Base-by-base conservation (phyloP, 2,113 vertebrate genomes). In the Cyphomyrus discorhynchus region DNA sequence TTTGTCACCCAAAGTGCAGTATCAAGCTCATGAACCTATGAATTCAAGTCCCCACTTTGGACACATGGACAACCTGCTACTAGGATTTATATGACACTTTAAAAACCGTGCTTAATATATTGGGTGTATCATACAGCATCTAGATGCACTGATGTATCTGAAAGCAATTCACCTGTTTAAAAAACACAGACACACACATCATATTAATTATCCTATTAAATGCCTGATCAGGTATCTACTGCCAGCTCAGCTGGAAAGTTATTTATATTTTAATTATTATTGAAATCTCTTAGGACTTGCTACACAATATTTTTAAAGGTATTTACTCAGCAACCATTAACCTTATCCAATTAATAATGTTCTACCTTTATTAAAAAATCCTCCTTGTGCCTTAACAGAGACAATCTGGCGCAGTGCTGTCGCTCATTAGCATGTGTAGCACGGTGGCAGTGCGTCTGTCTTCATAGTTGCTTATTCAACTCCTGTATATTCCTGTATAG, bases 251-350 rank as follows among this genome's bases (percentile, higher is more conserved):
- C 27, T 39, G 27, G 52, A 74, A 35, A 82, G 47, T 80, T 77
- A 89, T 89, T 56, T 82, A 82, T 89, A 42, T 35, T n/a, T 52
- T 82, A 56, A 80, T 89, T 46, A 56, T 82, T 42, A 82, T 7
- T 45, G 11, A 50, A 31, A 31, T 56, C 19, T 83, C 50, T 24
- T 19, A 50, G 49, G 88, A 49, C 49, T 89, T 83, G 19, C 47
- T 53, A 15, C 27, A 53, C 8, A 53, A 88, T 66, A 74, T 88
- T 74, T 74, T 88, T 84, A 46, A 84, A 84, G 39, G 82, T 84
- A 84, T 46, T 84, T 84, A 46, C 82, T 84, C 8, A 24, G 39
- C 82, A 84, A 84, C 45, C 42, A 84, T 47, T 84, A 47, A 84
- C 82, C 82, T 84, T 47, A 45, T 84, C 45, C 39, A 84, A 84